Percentiles rank a stretch among this genome's conserved stretches.
phyloP scores from a whole-genome alignment of 2,113 vertebrate species.

The Aegotheles bennettii region DNA sequence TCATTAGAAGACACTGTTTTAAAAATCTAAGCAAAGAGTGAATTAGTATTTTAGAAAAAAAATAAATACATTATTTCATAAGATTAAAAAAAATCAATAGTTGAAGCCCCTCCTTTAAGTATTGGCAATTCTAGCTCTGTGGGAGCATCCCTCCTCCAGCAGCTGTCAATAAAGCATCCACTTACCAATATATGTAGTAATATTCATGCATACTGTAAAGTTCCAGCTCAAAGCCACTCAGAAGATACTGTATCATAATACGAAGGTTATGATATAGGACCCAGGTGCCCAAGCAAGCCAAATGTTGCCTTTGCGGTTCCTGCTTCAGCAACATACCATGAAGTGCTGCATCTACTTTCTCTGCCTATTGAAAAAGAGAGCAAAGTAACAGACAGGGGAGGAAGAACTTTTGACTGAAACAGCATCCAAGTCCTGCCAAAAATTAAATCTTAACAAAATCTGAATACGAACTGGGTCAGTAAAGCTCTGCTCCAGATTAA shows the following conservation, averaged over 20 bases:
- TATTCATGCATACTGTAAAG: conserved; percentile 99
- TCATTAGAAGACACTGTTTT: neutral
- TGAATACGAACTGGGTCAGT: neutral
- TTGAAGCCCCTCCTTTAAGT: neutral
- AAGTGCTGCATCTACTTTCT: conserved; percentile 95
- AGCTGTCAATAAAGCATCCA: neutral
- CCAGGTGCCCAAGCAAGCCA: conserved; percentile 97
- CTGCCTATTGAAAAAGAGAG: conserved; percentile 76
- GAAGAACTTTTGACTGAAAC: neutral
- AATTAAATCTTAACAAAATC: neutral
- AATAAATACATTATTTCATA: neutral
- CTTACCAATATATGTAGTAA: conserved; percentile 99
- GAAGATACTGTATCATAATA: conserved; percentile 98
- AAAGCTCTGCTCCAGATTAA: neutral
- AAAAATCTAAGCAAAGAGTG: neutral
- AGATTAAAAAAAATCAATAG: neutral
- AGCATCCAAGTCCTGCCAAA: neutral
- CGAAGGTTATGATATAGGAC: conserved; percentile 97
- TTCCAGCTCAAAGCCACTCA: conserved; percentile 97
- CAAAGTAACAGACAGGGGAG: neutral
- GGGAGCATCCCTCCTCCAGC: neutral
- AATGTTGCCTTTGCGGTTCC: conserved; percentile 94
- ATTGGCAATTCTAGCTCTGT: neutral
- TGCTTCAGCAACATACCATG: conserved; percentile 95
- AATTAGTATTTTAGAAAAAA: neutral